Percentiles rank a stretch among this genome's conserved stretches.
phyloP scores from a whole-genome alignment of 1,140 invertebrate species.

The silkworm (Bombyx mori) region DNA sequence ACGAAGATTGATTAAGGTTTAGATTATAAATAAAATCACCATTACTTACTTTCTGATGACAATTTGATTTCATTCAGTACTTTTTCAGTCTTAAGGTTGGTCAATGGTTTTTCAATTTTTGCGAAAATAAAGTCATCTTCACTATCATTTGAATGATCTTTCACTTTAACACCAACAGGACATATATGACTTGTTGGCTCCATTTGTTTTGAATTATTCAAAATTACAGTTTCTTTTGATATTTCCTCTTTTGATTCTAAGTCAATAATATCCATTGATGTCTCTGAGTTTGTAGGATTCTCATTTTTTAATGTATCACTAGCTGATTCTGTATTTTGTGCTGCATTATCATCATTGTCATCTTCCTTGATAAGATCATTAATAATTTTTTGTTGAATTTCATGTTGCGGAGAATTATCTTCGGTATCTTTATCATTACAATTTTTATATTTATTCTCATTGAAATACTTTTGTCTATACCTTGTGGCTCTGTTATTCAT shows the following conservation, averaged over 20 bases:
- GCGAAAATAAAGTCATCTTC: conserved; percentile 5
- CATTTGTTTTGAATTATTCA: background rate
- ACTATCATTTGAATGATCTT: background rate
- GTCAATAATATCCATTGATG: background rate
- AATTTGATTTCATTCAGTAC: background rate
- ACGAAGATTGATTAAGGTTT: no score
- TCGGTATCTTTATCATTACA: conserved; percentile 7
- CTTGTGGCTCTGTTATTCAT: conserved; percentile 58
- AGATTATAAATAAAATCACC: no score
- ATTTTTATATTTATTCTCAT: conserved; percentile 38
- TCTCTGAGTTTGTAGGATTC: background rate
- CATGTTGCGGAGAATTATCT: conserved; percentile 1
- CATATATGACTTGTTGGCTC: background rate
- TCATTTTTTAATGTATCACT: background rate
- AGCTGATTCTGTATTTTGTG: background rate
- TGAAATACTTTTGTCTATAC: conserved; percentile 61
- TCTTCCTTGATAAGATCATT: conserved; percentile 3
- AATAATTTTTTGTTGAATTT: background rate
- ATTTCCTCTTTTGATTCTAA: background rate
- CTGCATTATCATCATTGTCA: background rate
- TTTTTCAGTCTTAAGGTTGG: no score
- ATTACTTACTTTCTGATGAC: background rate
- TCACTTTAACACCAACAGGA: background rate
- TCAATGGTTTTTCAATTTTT: background rate
- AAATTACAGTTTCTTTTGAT: background rate